Conservation (phyloP, 1,140 invertebrate genomes). For the Temnothorax nylanderi region DNA sequence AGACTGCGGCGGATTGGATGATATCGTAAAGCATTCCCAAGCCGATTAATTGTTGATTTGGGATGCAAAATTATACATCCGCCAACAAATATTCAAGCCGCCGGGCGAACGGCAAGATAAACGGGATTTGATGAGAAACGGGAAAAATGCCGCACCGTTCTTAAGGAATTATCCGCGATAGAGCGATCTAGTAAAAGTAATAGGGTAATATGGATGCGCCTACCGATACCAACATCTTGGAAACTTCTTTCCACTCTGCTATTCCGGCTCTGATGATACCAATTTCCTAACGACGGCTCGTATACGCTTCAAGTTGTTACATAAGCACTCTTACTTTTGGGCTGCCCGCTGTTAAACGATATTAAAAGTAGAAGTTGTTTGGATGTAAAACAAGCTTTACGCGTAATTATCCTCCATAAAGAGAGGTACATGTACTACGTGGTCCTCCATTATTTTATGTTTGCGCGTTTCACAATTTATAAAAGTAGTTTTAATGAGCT, state of each 20-base stretch:
- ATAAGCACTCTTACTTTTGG: neutral
- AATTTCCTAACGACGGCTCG: constrained; percentile 18
- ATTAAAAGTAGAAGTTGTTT: neutral
- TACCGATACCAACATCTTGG: neutral
- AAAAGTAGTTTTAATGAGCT: constrained; percentile 6
- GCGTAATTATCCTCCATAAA: neutral
- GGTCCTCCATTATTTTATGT: neutral
- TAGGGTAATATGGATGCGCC: constrained; percentile 1
- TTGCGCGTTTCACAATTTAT: neutral
- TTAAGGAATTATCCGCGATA: constrained; percentile 52
- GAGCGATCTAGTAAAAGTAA: constrained; percentile 39
- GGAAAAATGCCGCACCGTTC: constrained; percentile 47
- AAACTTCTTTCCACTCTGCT: constrained; percentile 11
- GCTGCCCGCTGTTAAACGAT: neutral
- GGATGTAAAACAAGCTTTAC: neutral
- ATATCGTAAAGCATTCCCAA: constrained; percentile 55
- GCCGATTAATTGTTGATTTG: constrained; percentile 64
- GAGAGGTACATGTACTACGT: too few species aligned
- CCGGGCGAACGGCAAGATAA: constrained; percentile 43
- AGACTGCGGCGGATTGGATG: constrained; percentile 17
- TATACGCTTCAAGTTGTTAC: neutral
- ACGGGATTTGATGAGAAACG: constrained; percentile 47
- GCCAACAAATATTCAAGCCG: constrained; percentile 60
- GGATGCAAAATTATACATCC: constrained; percentile 54
- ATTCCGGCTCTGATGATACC: constrained; percentile 20